phyloP scores from a whole-genome alignment of 2,888 invertebrate genomes.

The Gastrophysa polygoni region DNA sequence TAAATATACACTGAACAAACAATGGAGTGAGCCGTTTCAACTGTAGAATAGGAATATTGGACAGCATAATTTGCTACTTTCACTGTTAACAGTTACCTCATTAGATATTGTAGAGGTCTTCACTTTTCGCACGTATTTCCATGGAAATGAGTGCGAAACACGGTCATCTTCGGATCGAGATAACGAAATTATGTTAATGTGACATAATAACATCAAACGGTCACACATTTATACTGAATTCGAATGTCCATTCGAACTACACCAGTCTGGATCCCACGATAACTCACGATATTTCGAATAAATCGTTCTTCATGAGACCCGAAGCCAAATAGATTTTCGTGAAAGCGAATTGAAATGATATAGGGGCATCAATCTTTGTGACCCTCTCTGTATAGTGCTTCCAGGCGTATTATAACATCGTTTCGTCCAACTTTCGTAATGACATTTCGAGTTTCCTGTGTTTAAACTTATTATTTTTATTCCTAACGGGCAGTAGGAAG shows the following conservation, averaged over 20 bases:
- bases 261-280: too few species aligned
- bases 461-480: background rate
- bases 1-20: background rate
- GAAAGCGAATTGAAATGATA: background rate
- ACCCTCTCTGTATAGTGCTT: background rate
- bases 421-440: background rate
- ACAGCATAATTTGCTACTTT: conserved; percentile 5
- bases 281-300: too few species aligned
- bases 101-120: conserved; percentile 1
- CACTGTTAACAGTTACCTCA: background rate
- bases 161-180: background rate
- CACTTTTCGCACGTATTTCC: background rate
- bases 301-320: too few species aligned
- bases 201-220: too few species aligned
- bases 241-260: too few species aligned
- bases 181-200: background rate
- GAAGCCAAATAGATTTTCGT: too few species aligned
- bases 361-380: too few species aligned
- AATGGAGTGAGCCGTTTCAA: background rate
- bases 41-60: background rate
- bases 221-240: too few species aligned
- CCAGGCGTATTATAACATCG: background rate
- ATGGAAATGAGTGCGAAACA: conserved; percentile 8
- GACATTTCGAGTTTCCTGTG: background rate
- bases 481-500: background rate